Conservation (phyloP, 2,888 invertebrate genomes). For the Nymphalis c-album region DNA sequence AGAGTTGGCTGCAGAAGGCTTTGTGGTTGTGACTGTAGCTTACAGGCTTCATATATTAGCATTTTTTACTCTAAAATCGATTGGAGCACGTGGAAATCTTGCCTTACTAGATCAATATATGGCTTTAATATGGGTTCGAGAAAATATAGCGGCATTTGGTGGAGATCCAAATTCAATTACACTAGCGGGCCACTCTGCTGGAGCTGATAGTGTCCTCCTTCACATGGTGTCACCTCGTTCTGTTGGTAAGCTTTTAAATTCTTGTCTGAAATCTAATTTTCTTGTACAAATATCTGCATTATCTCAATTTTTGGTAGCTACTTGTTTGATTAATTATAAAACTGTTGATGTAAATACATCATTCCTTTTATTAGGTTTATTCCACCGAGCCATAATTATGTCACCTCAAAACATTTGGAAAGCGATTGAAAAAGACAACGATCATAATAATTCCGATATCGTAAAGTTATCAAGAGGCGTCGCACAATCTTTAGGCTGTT, state of each 20-base stretch:
- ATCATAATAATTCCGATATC: slow-evolving; percentile 53
- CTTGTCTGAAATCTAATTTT: not conserved
- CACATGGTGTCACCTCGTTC: slow-evolving; percentile 85
- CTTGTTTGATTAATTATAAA: not conserved
- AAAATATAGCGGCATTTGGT: slow-evolving; percentile 89
- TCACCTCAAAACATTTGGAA: slow-evolving; percentile 79
- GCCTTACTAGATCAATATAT: slow-evolving; percentile 92
- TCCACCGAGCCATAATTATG: slow-evolving; percentile 86
- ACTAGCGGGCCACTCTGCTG: slow-evolving; percentile 90
- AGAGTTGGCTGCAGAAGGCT: slow-evolving; percentile 86
- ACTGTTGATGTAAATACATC: not conserved
- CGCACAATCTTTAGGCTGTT: slow-evolving; percentile 79
- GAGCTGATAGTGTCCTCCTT: slow-evolving; percentile 85
- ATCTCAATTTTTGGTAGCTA: not conserved
- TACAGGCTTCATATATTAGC: slow-evolving; percentile 87
- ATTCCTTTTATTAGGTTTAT: slow-evolving; percentile 71
- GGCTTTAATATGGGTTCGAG: slow-evolving; percentile 88
- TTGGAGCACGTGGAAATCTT: slow-evolving; percentile 88
- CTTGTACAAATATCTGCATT: not conserved
- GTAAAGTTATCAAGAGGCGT: slow-evolving; percentile 79
- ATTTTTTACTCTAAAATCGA: slow-evolving; percentile 82
- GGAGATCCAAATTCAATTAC: slow-evolving; percentile 91
- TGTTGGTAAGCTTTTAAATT: slow-evolving; percentile 66
- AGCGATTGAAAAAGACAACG: slow-evolving; percentile 52
- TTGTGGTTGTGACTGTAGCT: slow-evolving; percentile 86